These are phyloP conservation scores for Saccostrea cuccullata DNA, from an alignment of 1,140 invertebrate genomes.

Conservation along the genomic window DNA sequence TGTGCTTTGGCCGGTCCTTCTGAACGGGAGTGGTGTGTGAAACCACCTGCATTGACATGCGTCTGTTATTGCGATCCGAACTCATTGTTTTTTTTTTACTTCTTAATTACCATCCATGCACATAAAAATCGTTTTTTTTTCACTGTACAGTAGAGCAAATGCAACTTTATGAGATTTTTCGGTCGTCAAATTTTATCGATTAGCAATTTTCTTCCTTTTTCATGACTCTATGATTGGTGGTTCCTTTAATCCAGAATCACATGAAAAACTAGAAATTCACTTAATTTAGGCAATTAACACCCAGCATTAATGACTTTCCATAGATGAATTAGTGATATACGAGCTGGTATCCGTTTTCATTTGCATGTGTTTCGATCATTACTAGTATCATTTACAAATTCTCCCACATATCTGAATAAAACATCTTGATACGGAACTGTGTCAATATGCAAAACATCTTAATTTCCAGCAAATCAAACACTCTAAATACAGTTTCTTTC, in stretches of 20 bases:
- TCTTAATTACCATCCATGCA: background rate
- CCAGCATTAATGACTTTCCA: background rate
- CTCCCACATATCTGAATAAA: background rate
- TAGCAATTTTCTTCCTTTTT: background rate
- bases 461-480: background rate
- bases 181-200: background rate
- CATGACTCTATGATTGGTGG: background rate
- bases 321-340: background rate
- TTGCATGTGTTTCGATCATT: background rate
- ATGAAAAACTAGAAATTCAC: background rate
- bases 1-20: constrained; percentile 8
- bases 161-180: background rate
- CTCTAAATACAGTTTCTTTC: background rate
- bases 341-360: background rate
- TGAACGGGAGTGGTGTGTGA: background rate
- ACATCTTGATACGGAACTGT: background rate
- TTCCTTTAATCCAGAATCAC: background rate
- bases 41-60: constrained; percentile 32
- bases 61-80: background rate
- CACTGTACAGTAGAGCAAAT: background rate
- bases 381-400: background rate
- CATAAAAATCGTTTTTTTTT: background rate
- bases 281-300: background rate
- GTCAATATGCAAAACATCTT: constrained; percentile 6
- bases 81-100: background rate